Conservation (phyloP, 1,140 invertebrate species). For the Drosophila persimilis region DNA sequence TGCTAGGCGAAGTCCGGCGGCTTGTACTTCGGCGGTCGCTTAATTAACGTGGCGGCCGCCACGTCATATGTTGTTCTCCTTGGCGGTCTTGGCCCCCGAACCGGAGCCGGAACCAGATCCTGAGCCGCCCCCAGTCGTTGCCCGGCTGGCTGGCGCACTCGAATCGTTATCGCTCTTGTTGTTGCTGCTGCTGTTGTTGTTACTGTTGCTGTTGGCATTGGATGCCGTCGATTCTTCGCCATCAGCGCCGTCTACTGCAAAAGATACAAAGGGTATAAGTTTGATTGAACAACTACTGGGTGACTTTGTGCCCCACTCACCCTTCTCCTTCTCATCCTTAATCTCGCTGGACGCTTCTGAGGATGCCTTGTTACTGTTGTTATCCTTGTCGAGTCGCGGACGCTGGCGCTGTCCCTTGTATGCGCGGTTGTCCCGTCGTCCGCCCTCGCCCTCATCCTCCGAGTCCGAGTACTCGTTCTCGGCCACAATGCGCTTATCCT, state of each 20-base stretch:
- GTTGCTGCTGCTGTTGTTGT: slow-evolving; percentile 42
- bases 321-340: slow-evolving; percentile 84
- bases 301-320: slow-evolving; percentile 22
- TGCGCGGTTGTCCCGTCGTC: slow-evolving; percentile 91
- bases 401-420: slow-evolving; percentile 90
- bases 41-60: slow-evolving; percentile 81
- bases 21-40: slow-evolving; percentile 76
- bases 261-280: not conserved
- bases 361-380: slow-evolving; percentile 81
- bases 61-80: slow-evolving; percentile 83
- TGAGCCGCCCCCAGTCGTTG: slow-evolving; percentile 39
- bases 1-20: slow-evolving; percentile 73
- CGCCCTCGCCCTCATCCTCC: slow-evolving; percentile 94
- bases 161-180: slow-evolving; percentile 54
- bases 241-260: slow-evolving; percentile 70
- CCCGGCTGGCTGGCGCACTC: slow-evolving; percentile 14
- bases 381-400: slow-evolving; percentile 90
- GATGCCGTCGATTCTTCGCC: slow-evolving; percentile 67
- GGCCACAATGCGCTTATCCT: slow-evolving; percentile 96
- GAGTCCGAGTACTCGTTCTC: slow-evolving; percentile 99
- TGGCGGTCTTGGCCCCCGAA: slow-evolving; percentile 63
- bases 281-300: not conserved
- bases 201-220: slow-evolving; percentile 52
- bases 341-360: slow-evolving; percentile 85
- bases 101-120: slow-evolving; percentile 25